Evolutionary conservation across 2,888 invertebrate genomes (phyloP), one percentile per base, ranked within the genome.

Genomic region (Amiota communis): DNA sequence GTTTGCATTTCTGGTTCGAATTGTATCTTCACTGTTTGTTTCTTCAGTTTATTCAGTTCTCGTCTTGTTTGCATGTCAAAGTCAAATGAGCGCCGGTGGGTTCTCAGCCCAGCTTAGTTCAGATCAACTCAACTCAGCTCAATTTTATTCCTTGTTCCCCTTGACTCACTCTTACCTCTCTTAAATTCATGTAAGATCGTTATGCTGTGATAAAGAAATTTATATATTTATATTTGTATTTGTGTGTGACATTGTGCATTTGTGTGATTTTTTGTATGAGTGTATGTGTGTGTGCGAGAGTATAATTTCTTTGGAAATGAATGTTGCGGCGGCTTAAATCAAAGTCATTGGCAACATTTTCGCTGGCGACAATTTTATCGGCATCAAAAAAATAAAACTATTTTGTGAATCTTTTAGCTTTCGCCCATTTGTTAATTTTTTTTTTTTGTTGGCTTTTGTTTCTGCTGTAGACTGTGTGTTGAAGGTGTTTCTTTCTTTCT

Each of bases 281-380:
- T 72, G 71, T 72, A 65, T 73, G 63, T 65, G 49, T 72, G 71
- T 72, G 63, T 72, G 53, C 3, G 53, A 51, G 73, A 82, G 80
- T 83, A 83, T 81, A 81, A 82, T 79, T 84, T 85, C 83, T 70
- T 78, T 79, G 78, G 80, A 84, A 86, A 85, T 85, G 82, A 83
- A 86, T 86, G 83, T 81, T 78, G 79, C 77, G 78, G 86, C 87
- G 87, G 87, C 77, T 83, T 78, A 85, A 86, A 86, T 87, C 87
- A 87, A 87, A 87, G 87, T 79, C 82, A 75, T 72, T 81, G 76
- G 70, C 75, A 73, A 77, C 78, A 81, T 85, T 81, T 81, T 81
- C 77, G 81, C 83, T 87, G 87, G 87, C 87, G 87, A 87, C 87
- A 87, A 87, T 87, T 87, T 87, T 87, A 87, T 87, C 87, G 81